Evolutionary conservation across 1,140 invertebrate species (phyloP).

Genomic region (Maniola jurtina): DNA sequence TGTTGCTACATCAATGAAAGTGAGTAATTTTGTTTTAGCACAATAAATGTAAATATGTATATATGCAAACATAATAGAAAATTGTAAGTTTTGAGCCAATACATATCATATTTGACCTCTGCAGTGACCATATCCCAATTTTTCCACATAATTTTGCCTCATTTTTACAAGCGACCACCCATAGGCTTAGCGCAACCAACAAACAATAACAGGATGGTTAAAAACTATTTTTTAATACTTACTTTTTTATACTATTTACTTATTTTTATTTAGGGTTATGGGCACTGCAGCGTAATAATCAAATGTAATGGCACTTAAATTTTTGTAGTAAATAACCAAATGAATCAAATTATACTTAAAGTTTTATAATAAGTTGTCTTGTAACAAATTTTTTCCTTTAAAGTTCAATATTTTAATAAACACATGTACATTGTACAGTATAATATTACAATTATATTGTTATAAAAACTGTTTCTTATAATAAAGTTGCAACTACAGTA

Average conservation of each 20-base stretch:
- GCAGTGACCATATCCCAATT: no score
- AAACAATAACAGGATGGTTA: no score
- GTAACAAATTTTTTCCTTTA: constrained; percentile 12
- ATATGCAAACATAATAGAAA: constrained; percentile 2
- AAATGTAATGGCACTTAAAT: constrained; percentile 20
- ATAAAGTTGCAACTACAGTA: background rate
- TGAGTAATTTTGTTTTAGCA: background rate
- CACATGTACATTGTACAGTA: background rate
- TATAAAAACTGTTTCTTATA: background rate
- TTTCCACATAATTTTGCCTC: no score
- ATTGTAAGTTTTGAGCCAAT: constrained; percentile 1
- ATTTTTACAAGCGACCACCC: no score
- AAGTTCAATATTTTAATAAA: background rate
- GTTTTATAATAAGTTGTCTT: constrained; percentile 8
- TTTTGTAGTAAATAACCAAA: constrained; percentile 26
- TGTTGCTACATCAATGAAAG: constrained; percentile 23
- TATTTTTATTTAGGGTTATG: no score
- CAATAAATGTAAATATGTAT: constrained; percentile 17
- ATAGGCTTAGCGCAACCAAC: no score
- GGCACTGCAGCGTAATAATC: background rate
- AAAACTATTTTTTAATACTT: no score
- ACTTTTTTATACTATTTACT: no score
- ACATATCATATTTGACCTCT: constrained; percentile 12
- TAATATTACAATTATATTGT: background rate
- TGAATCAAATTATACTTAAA: constrained; percentile 6